These are phyloP conservation scores for Ophiodon elongatus DNA, from an alignment of 2,113 vertebrate genomes.

Conservation along the genomic window DNA sequence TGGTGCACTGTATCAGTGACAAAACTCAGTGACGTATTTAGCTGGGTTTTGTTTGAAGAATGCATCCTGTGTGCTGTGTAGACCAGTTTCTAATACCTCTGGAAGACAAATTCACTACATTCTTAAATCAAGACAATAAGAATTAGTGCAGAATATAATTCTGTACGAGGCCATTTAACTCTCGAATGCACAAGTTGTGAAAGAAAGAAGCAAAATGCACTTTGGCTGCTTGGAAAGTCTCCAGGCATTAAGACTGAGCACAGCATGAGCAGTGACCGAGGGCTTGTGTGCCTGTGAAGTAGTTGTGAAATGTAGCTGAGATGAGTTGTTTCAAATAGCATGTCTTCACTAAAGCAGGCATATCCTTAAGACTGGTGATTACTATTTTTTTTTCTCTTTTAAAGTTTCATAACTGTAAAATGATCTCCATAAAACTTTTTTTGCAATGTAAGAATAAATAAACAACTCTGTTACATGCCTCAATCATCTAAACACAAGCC, in stretches of 20 bases:
- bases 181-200: not conserved
- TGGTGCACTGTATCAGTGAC: not conserved
- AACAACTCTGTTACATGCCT: too few species aligned
- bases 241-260: not conserved
- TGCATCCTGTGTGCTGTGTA: not conserved
- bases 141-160: not conserved
- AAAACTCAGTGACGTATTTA: not conserved
- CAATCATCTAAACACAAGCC: not conserved
- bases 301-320: constrained; percentile 3
- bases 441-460: too few species aligned
- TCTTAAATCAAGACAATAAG: not conserved
- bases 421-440: constrained; percentile 31
- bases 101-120: not conserved
- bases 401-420: constrained; percentile 30
- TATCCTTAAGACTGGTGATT: constrained; percentile 15
- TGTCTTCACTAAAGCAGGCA: constrained; percentile 2
- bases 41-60: not conserved
- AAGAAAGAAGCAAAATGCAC: not conserved
- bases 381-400: constrained; percentile 38
- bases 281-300: constrained; percentile 14
- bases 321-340: constrained; percentile 46
- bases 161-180: not conserved
- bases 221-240: constrained; percentile 14
- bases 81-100: not conserved
- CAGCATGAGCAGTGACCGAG: constrained; percentile 3